Base-by-base conservation (phyloP, 2,113 vertebrate species). In the Ictalurus furcatus region DNA sequence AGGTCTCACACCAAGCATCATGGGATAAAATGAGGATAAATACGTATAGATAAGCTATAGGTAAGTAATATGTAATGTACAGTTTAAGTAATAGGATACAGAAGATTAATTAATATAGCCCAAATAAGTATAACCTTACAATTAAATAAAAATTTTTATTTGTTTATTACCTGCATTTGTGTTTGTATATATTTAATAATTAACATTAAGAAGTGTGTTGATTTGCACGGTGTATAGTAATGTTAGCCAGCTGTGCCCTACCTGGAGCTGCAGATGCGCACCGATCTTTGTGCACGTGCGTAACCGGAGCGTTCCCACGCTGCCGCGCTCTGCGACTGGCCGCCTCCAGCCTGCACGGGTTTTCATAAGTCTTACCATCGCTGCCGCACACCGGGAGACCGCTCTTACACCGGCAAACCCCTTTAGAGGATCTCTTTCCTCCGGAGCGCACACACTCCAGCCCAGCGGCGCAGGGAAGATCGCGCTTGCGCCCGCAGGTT, bases 291-390 rank as follows among this genome's bases (percentile, higher is more conserved):
- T 85, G 84, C 9, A 95, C 94, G 87, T 95, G 96, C 85, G 92
- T 95, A 28, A 98, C 88, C 0, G 94, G 95, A 0, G 95, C 84
- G 87, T 95, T 94, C 0, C 96, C 95, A 85, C 95, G 96, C 91
- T 95, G 96, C 91, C 95, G 91, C 1, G 96, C 96, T 90, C 95
- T 97, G 84, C 96, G 95, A 94, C 95, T 96, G 93, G 95, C 96
- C 0, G 95, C 95, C 92, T 95, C 96, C 95, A 98, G 94, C 86
- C 96, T 96, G 87, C 97, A 99, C 89, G 95, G 94, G 90, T 96
- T 97, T 61, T 95, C 94, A 86, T 98, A 98, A 59, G 96, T 97
- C 37, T 94, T 96, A 54, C 97, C 97, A 92, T 99, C 97, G 90
- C 96, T 97, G 90, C 97, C 98, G 48, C 98, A 99, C 92, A 98